Evolutionary conservation across 2,797 vertebrate genomes (phyloP), one percentile per base, ranked within the genome.

Genomic region (Cryptoblepharus egeriae): DNA sequence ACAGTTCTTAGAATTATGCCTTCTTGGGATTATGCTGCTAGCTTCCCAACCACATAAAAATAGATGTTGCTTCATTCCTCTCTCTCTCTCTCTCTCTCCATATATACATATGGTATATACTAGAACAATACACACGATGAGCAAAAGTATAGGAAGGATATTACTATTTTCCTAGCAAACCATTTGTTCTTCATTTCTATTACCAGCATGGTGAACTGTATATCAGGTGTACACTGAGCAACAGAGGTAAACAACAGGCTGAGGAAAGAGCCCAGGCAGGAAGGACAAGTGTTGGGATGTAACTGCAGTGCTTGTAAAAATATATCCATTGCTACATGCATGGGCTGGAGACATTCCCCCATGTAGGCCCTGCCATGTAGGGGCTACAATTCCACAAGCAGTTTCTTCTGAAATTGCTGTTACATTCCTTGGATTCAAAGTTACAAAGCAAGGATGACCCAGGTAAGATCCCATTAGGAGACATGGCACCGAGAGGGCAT

Each of bases 401-500:
- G 92, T 94, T 85, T 83, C 93, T 52, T 90, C 91, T 65, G 79
- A 95, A 96, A 93, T 94, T 96, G 96, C 96, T 95, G 93, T 96
- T 96, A 96, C 95, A 95, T 95, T 97, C 96, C 93, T 96, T 22
- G 95, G 93, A 94, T 93, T 94, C 91, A 84, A 93, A 94, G 93
- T 95, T 96, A 93, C 91, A 95, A 96, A 97, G 96, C 96, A 93
- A 95, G 94, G 95, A 93, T 89, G 93, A 94, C 93, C 89, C 84
- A 86, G 95, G 95, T 91, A 93, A 96, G 95, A 94, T 96, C 95
- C 96, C 95, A 94, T 92, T 89, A 92, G 94, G 93, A 96, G 95
- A 96, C 95, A 97, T 94, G 95, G 93, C 94, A 95, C 95, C 93
- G 94, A 96, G 91, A 96, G 96, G 95, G 96, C 99, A 99, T 99